phyloP scores from a whole-genome alignment of 1,140 invertebrate species.

The Drosophila seguyi region DNA sequence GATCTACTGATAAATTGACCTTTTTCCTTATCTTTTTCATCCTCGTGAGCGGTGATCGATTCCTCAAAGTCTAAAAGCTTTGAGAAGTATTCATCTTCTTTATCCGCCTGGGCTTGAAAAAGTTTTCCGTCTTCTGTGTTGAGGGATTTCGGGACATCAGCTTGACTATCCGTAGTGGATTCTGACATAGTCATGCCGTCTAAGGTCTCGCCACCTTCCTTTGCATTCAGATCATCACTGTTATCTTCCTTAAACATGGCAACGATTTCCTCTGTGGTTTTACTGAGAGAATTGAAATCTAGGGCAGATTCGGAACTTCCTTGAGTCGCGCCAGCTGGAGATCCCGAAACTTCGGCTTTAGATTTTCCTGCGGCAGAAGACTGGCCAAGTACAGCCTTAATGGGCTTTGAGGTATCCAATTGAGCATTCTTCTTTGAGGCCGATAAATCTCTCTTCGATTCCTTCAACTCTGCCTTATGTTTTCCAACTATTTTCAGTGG shows the following conservation, averaged over 20 bases:
- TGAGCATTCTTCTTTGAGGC: neutral
- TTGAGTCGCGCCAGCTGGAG: too few relatives aligned
- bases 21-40: neutral
- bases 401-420: neutral
- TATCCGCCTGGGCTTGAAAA: neutral
- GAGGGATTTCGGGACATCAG: neutral
- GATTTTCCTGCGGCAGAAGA: too few relatives aligned
- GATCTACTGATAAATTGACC: neutral
- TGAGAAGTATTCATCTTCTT: neutral
- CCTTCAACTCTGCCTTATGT: neutral
- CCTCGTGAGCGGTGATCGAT: neutral
- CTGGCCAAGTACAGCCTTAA: neutral
- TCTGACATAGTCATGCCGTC: neutral
- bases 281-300: neutral
- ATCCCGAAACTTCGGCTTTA: neutral
- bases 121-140: neutral
- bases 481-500: conserved; percentile 4
- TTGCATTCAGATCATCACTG: neutral
- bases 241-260: conserved; percentile 8
- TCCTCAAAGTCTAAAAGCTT: neutral
- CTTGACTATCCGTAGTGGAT: neutral
- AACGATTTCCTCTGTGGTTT: conserved; percentile 20
- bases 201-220: neutral
- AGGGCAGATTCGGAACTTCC: too few relatives aligned
- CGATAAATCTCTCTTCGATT: neutral